Percentiles rank a stretch among this genome's conserved stretches.
These are phyloP conservation scores for Trichopria drosophilae DNA, from an alignment of 2,888 invertebrate genomes.

Conservation along the genomic window DNA sequence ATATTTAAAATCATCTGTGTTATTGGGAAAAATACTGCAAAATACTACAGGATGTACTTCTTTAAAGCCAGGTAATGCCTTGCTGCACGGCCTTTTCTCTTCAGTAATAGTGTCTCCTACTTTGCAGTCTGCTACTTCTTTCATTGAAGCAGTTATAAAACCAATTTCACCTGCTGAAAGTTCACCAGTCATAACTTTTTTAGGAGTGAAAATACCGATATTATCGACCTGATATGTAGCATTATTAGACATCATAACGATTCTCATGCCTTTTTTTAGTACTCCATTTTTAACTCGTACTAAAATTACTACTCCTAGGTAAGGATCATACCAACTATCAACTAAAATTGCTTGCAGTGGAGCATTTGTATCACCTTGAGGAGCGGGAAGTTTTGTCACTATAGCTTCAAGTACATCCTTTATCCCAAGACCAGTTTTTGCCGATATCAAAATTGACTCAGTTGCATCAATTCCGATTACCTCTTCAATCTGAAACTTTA, in stretches of 20 bases:
- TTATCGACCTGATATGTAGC: conserved; percentile 17
- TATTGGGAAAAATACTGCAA: conserved; percentile 30
- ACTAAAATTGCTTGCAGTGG: conserved; percentile 29
- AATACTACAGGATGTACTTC: conserved; percentile 27
- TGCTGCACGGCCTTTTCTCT: conserved; percentile 15
- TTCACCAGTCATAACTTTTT: conserved; percentile 12
- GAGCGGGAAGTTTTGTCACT: conserved; percentile 23
- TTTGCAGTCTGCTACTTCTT: conserved; percentile 18
- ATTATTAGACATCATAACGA: conserved; percentile 25
- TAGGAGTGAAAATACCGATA: conserved; percentile 30
- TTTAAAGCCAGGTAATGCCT: conserved; percentile 29
- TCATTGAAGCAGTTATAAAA: conserved; percentile 29
- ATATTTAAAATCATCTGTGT: conserved; percentile 23
- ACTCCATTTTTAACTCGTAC: conserved; percentile 30
- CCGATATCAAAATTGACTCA: conserved; percentile 16
- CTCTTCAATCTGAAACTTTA: conserved; percentile 30
- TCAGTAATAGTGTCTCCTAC: conserved; percentile 35
- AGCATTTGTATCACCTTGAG: conserved; percentile 23
- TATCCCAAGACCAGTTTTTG: conserved; percentile 24
- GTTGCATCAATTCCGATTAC: conserved; percentile 27
- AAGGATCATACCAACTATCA: conserved; percentile 31
- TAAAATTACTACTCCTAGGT: conserved; percentile 29
- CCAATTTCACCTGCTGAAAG: conserved; percentile 33
- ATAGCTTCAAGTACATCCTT: conserved; percentile 15
- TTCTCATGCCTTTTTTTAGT: conserved; percentile 19